Evolutionary conservation across 2,113 vertebrate species (phyloP).

Genomic region (Corythaixoides concolor): DNA sequence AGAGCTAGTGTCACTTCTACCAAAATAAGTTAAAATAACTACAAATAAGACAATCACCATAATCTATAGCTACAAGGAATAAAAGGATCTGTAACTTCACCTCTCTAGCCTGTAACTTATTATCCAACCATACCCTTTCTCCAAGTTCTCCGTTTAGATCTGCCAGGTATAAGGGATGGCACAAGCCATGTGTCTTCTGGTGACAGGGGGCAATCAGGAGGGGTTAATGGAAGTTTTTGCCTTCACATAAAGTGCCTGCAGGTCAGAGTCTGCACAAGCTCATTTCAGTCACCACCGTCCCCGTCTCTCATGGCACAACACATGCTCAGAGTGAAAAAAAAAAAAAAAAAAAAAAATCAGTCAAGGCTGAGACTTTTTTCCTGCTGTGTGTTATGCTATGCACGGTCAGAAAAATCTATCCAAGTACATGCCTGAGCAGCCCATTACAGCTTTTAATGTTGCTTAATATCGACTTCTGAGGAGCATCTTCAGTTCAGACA

Average conservation of each 20-base stretch:
- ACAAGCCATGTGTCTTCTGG: rapidly evolving
- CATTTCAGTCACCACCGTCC: background rate
- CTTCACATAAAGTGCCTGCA: background rate
- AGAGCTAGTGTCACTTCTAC: background rate
- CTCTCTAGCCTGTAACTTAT: background rate
- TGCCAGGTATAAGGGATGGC: background rate
- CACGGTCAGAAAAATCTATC: background rate
- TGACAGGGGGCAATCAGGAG: background rate
- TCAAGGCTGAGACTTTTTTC: background rate
- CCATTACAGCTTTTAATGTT: background rate
- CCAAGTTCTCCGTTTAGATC: background rate
- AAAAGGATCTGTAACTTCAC: background rate
- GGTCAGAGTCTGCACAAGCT: background rate
- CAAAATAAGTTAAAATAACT: background rate
- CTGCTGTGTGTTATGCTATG: background rate
- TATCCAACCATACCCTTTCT: background rate
- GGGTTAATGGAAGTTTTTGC: background rate
- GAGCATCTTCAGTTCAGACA: background rate
- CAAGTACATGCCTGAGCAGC: background rate
- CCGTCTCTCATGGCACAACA: background rate
- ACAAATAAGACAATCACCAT: background rate
- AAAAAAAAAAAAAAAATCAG: background rate
- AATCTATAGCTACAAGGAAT: background rate
- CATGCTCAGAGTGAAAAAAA: rapidly evolving
- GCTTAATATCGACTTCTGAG: constrained; percentile 28